Conservation (phyloP, 2,113 vertebrate species). For the Pedetes capensis region DNA sequence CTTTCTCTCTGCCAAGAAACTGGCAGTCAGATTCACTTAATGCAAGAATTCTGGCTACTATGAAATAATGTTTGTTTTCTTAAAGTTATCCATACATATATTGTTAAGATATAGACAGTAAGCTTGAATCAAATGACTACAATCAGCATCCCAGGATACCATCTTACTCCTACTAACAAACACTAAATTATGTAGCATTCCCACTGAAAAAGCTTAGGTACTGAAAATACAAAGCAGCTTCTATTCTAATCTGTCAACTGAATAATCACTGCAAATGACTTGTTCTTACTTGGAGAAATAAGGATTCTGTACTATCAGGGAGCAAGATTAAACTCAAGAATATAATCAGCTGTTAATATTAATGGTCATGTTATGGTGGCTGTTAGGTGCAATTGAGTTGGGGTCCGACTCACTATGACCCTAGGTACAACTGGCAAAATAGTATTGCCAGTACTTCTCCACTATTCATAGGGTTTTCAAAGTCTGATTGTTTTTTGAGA, state of each 20-base stretch:
- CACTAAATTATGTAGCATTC: not conserved
- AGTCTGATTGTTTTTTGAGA: too few species aligned
- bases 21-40: not conserved
- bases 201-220: not conserved
- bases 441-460: too few species aligned
- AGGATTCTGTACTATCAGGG: not conserved
- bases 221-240: not conserved
- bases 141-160: not conserved
- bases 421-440: too few species aligned
- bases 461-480: too few species aligned
- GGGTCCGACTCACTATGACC: too few species aligned
- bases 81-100: not conserved
- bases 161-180: not conserved
- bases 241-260: not conserved
- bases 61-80: not conserved
- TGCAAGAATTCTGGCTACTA: not conserved
- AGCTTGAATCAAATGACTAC: not conserved
- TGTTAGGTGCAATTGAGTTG: too few species aligned
- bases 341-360: not conserved
- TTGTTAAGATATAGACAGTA: not conserved
- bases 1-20: not conserved
- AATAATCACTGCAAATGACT: constrained; percentile 3
- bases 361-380: too few species aligned
- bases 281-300: not conserved
- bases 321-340: constrained; percentile 3